These are phyloP conservation scores for Hypocryptadius cinnamomeus DNA, from an alignment of 2,113 vertebrate species.

Conservation along the genomic window DNA sequence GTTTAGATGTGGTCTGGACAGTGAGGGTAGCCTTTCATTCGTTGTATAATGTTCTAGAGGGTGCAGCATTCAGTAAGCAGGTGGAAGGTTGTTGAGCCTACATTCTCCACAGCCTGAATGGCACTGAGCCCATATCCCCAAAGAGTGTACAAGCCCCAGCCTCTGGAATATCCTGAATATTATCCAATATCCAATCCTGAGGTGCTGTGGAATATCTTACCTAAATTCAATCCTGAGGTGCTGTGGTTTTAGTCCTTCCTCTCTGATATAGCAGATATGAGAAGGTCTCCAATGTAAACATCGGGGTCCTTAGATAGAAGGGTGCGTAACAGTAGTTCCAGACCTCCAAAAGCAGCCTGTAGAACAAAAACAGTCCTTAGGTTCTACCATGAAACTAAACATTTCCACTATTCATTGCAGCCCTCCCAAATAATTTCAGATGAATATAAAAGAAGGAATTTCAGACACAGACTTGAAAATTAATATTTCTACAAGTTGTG, in stretches of 20 bases:
- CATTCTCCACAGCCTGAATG: neutral
- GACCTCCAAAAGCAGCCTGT: neutral
- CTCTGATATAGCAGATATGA: neutral
- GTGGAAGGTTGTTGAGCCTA: neutral
- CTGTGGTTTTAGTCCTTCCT: neutral
- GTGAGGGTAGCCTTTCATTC: neutral
- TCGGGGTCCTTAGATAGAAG: neutral
- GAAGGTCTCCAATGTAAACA: neutral
- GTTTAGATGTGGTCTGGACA: neutral
- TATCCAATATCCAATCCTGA: no score
- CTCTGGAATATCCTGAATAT: neutral
- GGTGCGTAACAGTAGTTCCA: fast-evolving
- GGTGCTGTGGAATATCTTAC: neutral
- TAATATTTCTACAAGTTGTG: neutral
- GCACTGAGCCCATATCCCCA: neutral
- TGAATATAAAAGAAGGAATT: neutral
- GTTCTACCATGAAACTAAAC: neutral
- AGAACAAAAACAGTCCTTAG: neutral
- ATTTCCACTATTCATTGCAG: neutral
- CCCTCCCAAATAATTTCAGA: neutral
- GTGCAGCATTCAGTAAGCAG: neutral
- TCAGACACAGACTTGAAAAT: neutral
- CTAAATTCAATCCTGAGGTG: neutral
- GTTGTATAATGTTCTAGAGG: neutral
- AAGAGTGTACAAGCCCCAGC: neutral